phyloP scores from a whole-genome alignment of 2,888 invertebrate genomes.

The Drosophila parthenogenetica region DNA sequence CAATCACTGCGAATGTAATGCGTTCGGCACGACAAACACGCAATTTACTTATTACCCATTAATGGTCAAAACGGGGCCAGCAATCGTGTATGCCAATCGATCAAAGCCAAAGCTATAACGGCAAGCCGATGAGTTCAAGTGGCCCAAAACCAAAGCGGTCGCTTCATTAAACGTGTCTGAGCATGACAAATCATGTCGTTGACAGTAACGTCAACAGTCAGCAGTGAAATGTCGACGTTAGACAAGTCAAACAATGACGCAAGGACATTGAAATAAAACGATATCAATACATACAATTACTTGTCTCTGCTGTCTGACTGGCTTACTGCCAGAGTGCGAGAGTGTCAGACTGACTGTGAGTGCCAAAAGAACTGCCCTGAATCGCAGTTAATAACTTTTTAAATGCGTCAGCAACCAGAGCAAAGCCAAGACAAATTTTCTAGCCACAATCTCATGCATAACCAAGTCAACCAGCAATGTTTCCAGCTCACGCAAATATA shows the following conservation, averaged over 20 bases:
- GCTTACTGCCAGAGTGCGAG: slow-evolving; percentile 2
- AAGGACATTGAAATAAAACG: slow-evolving; percentile 53
- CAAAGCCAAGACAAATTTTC: slow-evolving; percentile 26
- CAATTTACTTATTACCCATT: slow-evolving; percentile 83
- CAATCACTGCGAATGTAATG: slow-evolving; percentile 77
- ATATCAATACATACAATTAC: slow-evolving; percentile 40
- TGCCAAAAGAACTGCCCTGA: slow-evolving; percentile 21
- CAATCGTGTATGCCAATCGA: slow-evolving; percentile 77
- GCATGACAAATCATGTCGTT: slow-evolving; percentile 79
- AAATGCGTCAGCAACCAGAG: slow-evolving; percentile 42
- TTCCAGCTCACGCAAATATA: slow-evolving; percentile 81
- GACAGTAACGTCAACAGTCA: slow-evolving; percentile 65
- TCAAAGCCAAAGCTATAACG: slow-evolving; percentile 59
- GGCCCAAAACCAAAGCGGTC: slow-evolving; percentile 47
- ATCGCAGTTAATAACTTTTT: slow-evolving; percentile 55
- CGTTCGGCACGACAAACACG: slow-evolving; percentile 69
- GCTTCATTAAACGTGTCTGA: slow-evolving; percentile 63
- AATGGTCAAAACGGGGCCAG: slow-evolving; percentile 59
- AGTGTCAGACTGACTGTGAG: slow-evolving; percentile 1
- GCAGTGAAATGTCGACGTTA: slow-evolving; percentile 15
- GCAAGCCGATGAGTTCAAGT: slow-evolving; percentile 27
- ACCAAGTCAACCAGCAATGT: slow-evolving; percentile 37
- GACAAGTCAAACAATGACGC: slow-evolving; percentile 64
- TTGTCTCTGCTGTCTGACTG: slow-evolving; percentile 18
- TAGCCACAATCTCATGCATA: slow-evolving; percentile 45